Conservation (phyloP, 1,140 invertebrate species). For the Nilaparvata lugens region DNA sequence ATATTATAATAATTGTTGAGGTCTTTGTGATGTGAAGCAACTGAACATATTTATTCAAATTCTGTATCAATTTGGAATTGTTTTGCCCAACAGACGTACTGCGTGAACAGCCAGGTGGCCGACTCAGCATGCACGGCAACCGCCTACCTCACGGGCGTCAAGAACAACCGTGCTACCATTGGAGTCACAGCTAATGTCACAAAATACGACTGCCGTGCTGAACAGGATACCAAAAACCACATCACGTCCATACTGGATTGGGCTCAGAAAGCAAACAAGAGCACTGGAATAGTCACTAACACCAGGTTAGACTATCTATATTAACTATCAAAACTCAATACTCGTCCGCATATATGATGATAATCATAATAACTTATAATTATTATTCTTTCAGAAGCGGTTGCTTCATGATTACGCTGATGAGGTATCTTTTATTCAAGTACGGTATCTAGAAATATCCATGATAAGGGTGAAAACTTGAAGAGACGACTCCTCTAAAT, state of each 20-base stretch:
- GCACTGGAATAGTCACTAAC: conserved; percentile 56
- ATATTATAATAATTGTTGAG: too few relatives aligned
- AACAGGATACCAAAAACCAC: conserved; percentile 40
- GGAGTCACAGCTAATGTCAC: conserved; percentile 61
- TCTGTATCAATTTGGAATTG: conserved; percentile 37
- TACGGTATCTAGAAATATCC: too few relatives aligned
- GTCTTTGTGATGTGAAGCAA: neutral
- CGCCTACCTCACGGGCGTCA: conserved; percentile 75
- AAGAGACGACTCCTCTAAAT: too few relatives aligned
- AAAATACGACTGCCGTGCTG: conserved; percentile 45
- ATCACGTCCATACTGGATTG: conserved; percentile 58
- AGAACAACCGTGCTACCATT: conserved; percentile 62
- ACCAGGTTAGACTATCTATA: conserved; percentile 14
- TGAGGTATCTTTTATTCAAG: too few relatives aligned
- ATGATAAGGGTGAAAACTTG: too few relatives aligned
- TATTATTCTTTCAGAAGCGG: too few relatives aligned
- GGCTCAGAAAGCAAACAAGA: conserved; percentile 62
- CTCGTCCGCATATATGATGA: too few relatives aligned
- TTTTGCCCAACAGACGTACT: conserved; percentile 59
- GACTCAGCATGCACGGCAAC: conserved; percentile 78
- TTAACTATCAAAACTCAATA: too few relatives aligned
- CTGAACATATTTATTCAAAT: conserved; percentile 9
- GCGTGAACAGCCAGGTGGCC: conserved; percentile 65
- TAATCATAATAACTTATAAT: too few relatives aligned
- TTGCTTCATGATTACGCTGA: too few relatives aligned